Evolutionary conservation across 2,888 invertebrate species (phyloP).

Genomic region (Drosophila percnosoma): DNA sequence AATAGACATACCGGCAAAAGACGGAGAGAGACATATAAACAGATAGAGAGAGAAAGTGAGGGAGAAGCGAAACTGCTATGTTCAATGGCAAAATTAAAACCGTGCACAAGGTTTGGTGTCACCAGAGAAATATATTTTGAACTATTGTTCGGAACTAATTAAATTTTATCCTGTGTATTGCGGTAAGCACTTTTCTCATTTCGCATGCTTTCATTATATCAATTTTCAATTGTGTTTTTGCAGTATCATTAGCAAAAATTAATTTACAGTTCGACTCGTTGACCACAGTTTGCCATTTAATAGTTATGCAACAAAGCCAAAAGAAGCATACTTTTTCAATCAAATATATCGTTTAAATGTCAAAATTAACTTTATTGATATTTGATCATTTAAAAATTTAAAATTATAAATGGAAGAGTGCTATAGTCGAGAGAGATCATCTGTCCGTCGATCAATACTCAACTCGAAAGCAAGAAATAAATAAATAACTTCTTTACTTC

Average conservation of each 20-base stretch:
- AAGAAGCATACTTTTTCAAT: background rate
- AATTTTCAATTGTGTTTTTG: constrained; percentile 62
- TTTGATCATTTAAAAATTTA: background rate
- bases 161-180: constrained; percentile 58
- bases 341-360: background rate
- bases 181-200: constrained; percentile 39
- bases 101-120: constrained; percentile 21
- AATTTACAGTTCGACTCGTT: constrained; percentile 34
- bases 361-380: background rate
- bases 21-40: background rate
- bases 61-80: background rate
- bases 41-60: background rate
- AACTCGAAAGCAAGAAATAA: background rate
- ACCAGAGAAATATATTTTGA: constrained; percentile 63
- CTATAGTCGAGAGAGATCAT: background rate
- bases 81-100: constrained; percentile 28
- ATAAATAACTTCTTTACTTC: background rate
- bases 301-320: background rate
- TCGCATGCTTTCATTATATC: constrained; percentile 42
- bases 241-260: constrained; percentile 50
- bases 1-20: background rate
- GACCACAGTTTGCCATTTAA: background rate
- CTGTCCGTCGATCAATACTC: background rate
- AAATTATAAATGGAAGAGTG: background rate
- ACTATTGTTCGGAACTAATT: constrained; percentile 64